Percentiles rank a stretch among this genome's conserved stretches.
phyloP scores from a whole-genome alignment of 2,797 vertebrate species.

The Philypnodon macrostomus region DNA sequence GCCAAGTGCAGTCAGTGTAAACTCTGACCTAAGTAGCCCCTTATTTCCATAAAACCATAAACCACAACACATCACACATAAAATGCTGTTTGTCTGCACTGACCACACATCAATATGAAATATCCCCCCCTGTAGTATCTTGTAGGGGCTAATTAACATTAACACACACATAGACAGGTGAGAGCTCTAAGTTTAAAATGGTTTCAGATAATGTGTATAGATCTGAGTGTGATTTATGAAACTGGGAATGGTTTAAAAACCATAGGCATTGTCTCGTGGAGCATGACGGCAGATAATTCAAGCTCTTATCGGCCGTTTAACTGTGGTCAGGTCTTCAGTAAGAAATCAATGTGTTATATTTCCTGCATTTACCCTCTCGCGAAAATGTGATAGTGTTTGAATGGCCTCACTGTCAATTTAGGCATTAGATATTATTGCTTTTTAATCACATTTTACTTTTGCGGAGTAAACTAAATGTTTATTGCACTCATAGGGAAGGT shows the following conservation, averaged over 20 bases:
- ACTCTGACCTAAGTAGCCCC: background rate
- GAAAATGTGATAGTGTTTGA: slow-evolving; percentile 14
- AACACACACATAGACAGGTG: slow-evolving; percentile 28
- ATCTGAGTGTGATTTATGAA: slow-evolving; percentile 35
- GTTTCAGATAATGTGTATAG: slow-evolving; percentile 20
- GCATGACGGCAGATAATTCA: slow-evolving; percentile 32
- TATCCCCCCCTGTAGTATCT: slow-evolving; percentile 41
- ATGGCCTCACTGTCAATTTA: slow-evolving; percentile 6
- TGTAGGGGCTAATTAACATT: slow-evolving; percentile 55
- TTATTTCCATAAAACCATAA: slow-evolving; percentile 1
- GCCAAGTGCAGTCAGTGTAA: background rate
- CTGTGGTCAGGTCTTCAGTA: slow-evolving; percentile 13
- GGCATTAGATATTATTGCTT: background rate
- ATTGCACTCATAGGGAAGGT: slow-evolving; percentile 2
- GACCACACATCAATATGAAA: slow-evolving; percentile 31
- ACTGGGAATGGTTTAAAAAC: slow-evolving; percentile 27
- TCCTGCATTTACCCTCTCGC: slow-evolving; percentile 1
- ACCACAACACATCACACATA: slow-evolving; percentile 6
- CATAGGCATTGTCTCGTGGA: slow-evolving; percentile 18
- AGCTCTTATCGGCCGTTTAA: slow-evolving; percentile 32
- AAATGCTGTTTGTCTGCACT: slow-evolving; percentile 8
- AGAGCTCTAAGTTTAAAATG: slow-evolving; percentile 24
- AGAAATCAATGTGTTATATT: slow-evolving; percentile 25
- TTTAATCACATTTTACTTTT: background rate
- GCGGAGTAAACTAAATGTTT: background rate